Percentiles rank a stretch among this genome's conserved stretches.
These are phyloP conservation scores for Tridacna crocea DNA, from an alignment of 2,888 invertebrate species.

Conservation along the genomic window DNA sequence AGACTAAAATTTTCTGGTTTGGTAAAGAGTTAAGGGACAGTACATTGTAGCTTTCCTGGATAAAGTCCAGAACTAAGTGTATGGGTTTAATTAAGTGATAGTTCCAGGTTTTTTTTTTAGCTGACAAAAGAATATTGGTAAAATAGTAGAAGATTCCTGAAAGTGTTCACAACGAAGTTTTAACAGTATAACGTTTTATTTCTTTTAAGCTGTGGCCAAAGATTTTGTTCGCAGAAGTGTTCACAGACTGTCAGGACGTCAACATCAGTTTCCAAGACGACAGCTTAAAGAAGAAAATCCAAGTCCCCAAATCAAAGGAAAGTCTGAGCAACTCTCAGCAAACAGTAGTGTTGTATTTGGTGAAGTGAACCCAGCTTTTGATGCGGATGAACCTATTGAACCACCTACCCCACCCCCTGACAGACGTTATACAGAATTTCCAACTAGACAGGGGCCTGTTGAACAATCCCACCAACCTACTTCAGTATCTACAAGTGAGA, in stretches of 20 bases:
- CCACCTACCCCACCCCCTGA: constrained; percentile 53
- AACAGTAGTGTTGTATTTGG: constrained; percentile 63
- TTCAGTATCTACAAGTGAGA: constrained; percentile 47
- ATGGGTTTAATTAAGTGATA: too few relatives aligned
- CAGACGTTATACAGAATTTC: constrained; percentile 60
- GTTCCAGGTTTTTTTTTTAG: too few relatives aligned
- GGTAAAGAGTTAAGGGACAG: too few relatives aligned
- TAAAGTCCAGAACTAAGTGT: too few relatives aligned
- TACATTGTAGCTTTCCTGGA: too few relatives aligned
- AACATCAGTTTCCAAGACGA: constrained; percentile 46
- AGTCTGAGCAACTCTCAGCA: constrained; percentile 59
- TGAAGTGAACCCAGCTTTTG: constrained; percentile 52
- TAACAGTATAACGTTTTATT: too few relatives aligned
- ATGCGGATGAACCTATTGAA: constrained; percentile 43
- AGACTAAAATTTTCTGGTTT: too few relatives aligned
- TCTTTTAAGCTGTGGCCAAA: constrained; percentile 59
- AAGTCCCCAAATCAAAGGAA: constrained; percentile 45
- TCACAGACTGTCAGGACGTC: constrained; percentile 62
- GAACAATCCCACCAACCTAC: constrained; percentile 1
- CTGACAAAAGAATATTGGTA: too few relatives aligned
- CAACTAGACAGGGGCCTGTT: constrained; percentile 39
- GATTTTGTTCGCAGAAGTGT: constrained; percentile 68
- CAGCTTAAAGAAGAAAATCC: constrained; percentile 59
- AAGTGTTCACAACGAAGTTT: too few relatives aligned
- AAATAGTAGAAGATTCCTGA: too few relatives aligned